Evolutionary conservation across 2,113 vertebrate genomes (phyloP), one percentile per base, ranked within the genome.

Genomic region (Planiliza haematocheilus): DNA sequence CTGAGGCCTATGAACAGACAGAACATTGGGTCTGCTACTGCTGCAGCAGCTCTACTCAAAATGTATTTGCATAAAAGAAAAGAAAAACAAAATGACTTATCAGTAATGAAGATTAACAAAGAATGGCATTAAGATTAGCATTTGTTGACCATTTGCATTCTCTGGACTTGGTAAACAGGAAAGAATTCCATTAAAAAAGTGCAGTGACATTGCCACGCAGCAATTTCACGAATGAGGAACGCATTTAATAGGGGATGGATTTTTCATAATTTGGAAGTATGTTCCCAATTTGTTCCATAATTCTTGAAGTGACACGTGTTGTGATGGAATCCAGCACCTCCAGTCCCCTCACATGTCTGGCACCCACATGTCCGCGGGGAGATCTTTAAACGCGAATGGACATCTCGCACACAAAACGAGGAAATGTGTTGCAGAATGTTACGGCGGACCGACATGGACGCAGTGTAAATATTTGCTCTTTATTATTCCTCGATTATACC

Each of bases 221-320:
- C 87, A 90, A 91, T 88, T 91, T 90, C 91, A 88, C 88, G 81
- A 89, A 65, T 89, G 88, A 89, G 77, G 74, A 88, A 88, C 86
- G 82, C 82, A 84, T 90, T 92, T 90, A 88, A 89, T 85, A 72
- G 70, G 77, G 67, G 73, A 82, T 81, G 66, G 81, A 87, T 85
- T 91, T 86, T 85, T 90, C 73, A 78, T 86, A 65, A 91, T 91
- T 91, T 88, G 58, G 62, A 81, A 83, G 74, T 57, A 50, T 85
- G 88, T 86, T 66, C 77, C 50, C n/a, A 59, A 82, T 79, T 73
- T 41, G 20, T 56, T 69, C 71, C 62, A 62, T 81, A 79, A 80
- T 74, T 81, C 61, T 73, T 80, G 36, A 74, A 76, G 62, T 73
- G 79, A 70, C 70, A 72, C 56, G 7, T 61, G 70, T 56, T 79